Evolutionary conservation across 2,888 invertebrate species (phyloP).

Genomic region (Empis stercorea): DNA sequence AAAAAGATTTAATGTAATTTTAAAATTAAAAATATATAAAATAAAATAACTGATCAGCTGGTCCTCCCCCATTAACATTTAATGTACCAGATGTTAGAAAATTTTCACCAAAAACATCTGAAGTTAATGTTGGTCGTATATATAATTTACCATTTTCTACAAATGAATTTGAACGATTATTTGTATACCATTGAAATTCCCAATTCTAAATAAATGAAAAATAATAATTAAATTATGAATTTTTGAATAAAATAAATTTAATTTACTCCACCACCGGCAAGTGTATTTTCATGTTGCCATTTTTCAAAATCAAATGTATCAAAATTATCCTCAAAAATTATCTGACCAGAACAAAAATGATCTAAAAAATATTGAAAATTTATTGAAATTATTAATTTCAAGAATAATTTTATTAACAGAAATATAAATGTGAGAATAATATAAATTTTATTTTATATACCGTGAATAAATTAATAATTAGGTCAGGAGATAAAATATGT

Average conservation of each 20-base stretch:
- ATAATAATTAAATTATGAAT: background rate
- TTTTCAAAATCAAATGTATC: conserved; percentile 43
- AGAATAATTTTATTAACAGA: too few species aligned
- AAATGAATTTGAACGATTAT: conserved; percentile 54
- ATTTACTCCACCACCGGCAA: conserved; percentile 44
- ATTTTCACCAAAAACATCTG: conserved; percentile 41
- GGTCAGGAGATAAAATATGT: too few species aligned
- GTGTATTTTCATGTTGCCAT: conserved; percentile 54
- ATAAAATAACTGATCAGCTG: conserved; percentile 43
- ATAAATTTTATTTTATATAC: too few species aligned
- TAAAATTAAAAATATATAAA: background rate
- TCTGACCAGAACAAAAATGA: conserved; percentile 40
- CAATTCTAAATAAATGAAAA: conserved; percentile 39
- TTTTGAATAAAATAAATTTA: background rate
- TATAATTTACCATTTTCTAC: conserved; percentile 39
- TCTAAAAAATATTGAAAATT: background rate
- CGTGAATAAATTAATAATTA: too few species aligned
- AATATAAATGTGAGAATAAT: too few species aligned
- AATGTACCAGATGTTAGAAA: conserved; percentile 42
- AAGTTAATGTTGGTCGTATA: conserved; percentile 47
- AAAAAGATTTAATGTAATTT: conserved; percentile 23
- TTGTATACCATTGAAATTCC: conserved; percentile 55
- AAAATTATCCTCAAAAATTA: conserved; percentile 52
- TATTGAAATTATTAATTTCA: too few species aligned
- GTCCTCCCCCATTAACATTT: conserved; percentile 47